phyloP scores from a whole-genome alignment of 2,888 invertebrate species.

The Pinctada fucata region DNA sequence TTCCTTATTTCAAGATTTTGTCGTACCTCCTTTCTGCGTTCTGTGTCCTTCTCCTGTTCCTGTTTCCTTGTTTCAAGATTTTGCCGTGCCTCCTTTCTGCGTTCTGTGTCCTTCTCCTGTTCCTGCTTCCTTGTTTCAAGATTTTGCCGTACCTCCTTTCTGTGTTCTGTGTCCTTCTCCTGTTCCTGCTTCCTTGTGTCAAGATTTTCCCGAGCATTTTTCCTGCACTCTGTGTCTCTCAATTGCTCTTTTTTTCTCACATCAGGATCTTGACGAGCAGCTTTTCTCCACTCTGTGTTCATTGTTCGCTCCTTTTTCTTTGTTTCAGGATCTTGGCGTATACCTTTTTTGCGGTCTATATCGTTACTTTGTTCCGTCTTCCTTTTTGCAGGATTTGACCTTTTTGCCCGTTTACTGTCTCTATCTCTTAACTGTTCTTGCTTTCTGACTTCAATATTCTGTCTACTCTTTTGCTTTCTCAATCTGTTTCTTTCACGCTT shows the following conservation, averaged over 20 bases:
- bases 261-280: background rate
- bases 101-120: background rate
- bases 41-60: background rate
- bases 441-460: too few species aligned
- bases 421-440: too few species aligned
- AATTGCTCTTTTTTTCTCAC: background rate
- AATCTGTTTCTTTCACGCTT: too few species aligned
- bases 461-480: too few species aligned
- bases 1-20: slow-evolving; percentile 71
- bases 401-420: too few species aligned
- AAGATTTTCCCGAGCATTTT: too few species aligned
- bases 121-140: too few species aligned
- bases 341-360: slow-evolving; percentile 9
- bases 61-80: background rate
- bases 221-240: too few species aligned
- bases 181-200: too few species aligned
- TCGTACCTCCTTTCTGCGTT: background rate
- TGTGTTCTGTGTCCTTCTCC: too few species aligned
- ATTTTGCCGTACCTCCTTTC: too few species aligned
- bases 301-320: background rate
- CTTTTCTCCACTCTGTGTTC: background rate
- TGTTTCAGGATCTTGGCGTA: slow-evolving; percentile 11
- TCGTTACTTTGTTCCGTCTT: background rate
- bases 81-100: background rate
- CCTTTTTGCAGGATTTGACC: background rate